Conservation (phyloP, 2,888 invertebrate species). For the Scaptomyza flava region DNA sequence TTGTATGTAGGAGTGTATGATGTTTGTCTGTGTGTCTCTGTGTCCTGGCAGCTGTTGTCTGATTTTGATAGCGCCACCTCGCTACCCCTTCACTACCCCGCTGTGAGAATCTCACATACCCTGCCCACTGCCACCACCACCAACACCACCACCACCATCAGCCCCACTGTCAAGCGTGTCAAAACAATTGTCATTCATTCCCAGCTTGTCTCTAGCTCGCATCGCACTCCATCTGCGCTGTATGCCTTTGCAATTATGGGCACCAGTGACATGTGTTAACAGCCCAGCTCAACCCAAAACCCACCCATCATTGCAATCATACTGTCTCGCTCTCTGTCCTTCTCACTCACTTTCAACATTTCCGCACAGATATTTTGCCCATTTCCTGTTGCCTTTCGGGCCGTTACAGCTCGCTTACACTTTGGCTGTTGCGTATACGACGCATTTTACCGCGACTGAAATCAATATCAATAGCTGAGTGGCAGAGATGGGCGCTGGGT, state of each 20-base stretch:
- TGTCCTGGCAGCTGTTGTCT: slow-evolving; percentile 28
- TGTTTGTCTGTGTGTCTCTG: not conserved
- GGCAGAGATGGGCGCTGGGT: not conserved
- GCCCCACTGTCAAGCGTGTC: slow-evolving; percentile 57
- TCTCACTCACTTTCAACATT: slow-evolving; percentile 50
- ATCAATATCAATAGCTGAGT: slow-evolving; percentile 56
- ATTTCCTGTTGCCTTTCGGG: slow-evolving; percentile 66
- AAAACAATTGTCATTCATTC: slow-evolving; percentile 74
- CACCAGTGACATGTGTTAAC: slow-evolving; percentile 69
- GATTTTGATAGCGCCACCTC: slow-evolving; percentile 38
- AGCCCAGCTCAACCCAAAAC: slow-evolving; percentile 24
- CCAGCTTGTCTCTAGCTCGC: slow-evolving; percentile 34
- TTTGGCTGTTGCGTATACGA: slow-evolving; percentile 45
- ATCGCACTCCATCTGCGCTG: slow-evolving; percentile 16
- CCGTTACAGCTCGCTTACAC: slow-evolving; percentile 14
- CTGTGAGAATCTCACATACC: not conserved
- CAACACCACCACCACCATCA: slow-evolving; percentile 2
- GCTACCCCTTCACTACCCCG: not conserved
- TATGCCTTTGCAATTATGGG: slow-evolving; percentile 65
- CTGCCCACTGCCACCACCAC: not conserved
- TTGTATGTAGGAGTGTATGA: slow-evolving; percentile 9
- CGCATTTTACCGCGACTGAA: slow-evolving; percentile 51
- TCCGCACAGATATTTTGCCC: slow-evolving; percentile 69
- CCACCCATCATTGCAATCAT: slow-evolving; percentile 29
- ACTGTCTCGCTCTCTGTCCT: not conserved